Evolutionary conservation across 2,113 vertebrate species (phyloP).

Genomic region (Dicaeum eximium): DNA sequence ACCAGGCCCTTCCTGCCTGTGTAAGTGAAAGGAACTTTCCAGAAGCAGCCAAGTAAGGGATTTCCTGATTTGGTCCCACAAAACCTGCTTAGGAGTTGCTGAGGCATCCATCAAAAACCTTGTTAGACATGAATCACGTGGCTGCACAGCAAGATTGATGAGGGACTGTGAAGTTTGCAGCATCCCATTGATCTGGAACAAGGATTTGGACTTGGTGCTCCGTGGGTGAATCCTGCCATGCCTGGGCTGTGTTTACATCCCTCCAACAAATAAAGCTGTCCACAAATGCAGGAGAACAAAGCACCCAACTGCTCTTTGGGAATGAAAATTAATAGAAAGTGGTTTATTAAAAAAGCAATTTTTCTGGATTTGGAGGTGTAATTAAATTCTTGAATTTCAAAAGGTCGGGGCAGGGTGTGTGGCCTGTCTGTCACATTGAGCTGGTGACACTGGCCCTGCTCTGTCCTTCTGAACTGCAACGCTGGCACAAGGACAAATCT

Average conservation of each 20-base stretch:
- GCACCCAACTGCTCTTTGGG: not conserved
- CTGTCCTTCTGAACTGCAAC: not conserved
- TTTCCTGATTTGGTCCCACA: not conserved
- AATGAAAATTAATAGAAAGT: not conserved
- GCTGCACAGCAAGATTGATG: slow-evolving; percentile 19
- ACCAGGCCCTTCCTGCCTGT: not conserved
- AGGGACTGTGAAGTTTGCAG: not conserved
- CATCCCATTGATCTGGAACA: slow-evolving; percentile 14
- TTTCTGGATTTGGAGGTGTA: not conserved
- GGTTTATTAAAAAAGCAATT: not conserved
- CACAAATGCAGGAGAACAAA: not conserved
- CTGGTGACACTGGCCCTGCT: not conserved
- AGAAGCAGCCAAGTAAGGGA: not conserved
- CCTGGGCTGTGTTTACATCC: not conserved
- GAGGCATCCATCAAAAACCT: slow-evolving; percentile 23
- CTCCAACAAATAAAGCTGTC: not conserved
- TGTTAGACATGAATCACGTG: slow-evolving; percentile 10
- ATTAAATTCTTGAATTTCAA: not conserved
- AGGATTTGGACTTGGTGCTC: not conserved
- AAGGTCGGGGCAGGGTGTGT: fast-evolving
- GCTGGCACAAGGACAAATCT: not conserved
- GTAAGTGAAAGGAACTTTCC: not conserved
- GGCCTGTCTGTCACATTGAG: fast-evolving
- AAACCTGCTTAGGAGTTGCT: slow-evolving; percentile 12
- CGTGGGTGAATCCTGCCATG: not conserved